Evolutionary conservation across 2,888 invertebrate species (phyloP), one percentile per base, ranked within the genome.

Genomic region (Drosophila monieri): DNA sequence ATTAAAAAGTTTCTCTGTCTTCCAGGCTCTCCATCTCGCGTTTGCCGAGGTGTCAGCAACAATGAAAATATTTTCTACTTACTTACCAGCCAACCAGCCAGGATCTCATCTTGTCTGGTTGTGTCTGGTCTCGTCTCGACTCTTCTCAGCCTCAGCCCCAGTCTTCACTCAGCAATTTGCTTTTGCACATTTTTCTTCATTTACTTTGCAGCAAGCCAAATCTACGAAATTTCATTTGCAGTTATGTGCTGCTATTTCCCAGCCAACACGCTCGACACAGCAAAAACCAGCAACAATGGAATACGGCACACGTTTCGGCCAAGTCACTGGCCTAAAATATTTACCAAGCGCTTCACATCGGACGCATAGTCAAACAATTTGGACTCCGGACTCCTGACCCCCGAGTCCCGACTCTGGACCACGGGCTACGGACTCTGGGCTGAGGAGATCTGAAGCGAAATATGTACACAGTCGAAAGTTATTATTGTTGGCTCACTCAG

Each of bases 171-270:
- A 52, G 73, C 78, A 80, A 80, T 86, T 81, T 86, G 80, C 68
- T 80, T 81, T 80, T 84, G 53, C 85, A 69, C 84, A 86, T 81
- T 86, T 84, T 81, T 86, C 78, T 86, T 86, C 85, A 86, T 84
- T 86, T 86, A 78, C 73, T 86, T 85, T 84, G 86, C 80, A 78
- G 61, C 83, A 54, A 74, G 35, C 35, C 10, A 60, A 86, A 86
- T 83, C 83, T 79, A 77, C 76, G 79, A 81, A 87, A 87, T 81
- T 84, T 84, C 83, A 84, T 87, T 84, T 84, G 83, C 83, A 84
- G 83, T 87, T 87, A 84, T 84, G 85, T 76, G 64, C 30, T 83
- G 81, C 73, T 73, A 84, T 84, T 85, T 76, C 57, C 41, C 65
- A 47, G 76, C 44, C 57, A 78, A 67, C 52, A 49, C 23, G 54